Conservation (phyloP, 92 coral and sea anemone genomes). For the Phenganax subtilis region DNA sequence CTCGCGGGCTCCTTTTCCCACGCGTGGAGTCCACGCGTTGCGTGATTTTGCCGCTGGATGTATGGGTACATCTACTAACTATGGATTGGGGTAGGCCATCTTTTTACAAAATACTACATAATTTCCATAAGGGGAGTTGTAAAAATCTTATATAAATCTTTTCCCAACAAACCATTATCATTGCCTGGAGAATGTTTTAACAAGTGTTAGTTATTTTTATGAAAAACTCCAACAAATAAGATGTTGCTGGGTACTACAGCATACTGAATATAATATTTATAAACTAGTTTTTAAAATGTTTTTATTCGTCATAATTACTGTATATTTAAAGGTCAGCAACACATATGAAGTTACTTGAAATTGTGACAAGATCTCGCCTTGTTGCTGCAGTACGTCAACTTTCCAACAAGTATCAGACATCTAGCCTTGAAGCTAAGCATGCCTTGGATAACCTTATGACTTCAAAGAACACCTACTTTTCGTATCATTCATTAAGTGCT, state of each 20-base stretch:
- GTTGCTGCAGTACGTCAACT: conserved; percentile 41
- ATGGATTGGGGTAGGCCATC: neutral
- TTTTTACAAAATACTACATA: neutral
- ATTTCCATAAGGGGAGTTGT: neutral
- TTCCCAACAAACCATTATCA: neutral
- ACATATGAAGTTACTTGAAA: conserved; percentile 44
- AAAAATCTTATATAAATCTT: no score
- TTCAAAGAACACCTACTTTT: conserved; percentile 48
- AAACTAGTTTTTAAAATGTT: neutral
- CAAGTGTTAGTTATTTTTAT: conserved; percentile 3
- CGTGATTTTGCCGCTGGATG: no score
- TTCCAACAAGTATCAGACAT: conserved; percentile 48
- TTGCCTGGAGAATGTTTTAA: conserved; percentile 5
- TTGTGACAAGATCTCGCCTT: conserved; percentile 42
- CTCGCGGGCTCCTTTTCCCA: no score
- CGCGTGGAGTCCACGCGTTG: no score
- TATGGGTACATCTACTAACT: neutral
- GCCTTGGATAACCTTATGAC: conserved; percentile 48
- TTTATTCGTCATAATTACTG: neutral
- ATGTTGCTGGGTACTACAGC: neutral
- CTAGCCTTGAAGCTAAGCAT: conserved; percentile 48
- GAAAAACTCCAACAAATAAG: conserved; percentile 8
- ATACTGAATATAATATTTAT: neutral
- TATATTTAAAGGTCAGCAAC: conserved; percentile 39
- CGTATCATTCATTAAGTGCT: conserved; percentile 48